phyloP scores from a whole-genome alignment of 2,888 invertebrate species.

The Ornithoptera priamus region DNA sequence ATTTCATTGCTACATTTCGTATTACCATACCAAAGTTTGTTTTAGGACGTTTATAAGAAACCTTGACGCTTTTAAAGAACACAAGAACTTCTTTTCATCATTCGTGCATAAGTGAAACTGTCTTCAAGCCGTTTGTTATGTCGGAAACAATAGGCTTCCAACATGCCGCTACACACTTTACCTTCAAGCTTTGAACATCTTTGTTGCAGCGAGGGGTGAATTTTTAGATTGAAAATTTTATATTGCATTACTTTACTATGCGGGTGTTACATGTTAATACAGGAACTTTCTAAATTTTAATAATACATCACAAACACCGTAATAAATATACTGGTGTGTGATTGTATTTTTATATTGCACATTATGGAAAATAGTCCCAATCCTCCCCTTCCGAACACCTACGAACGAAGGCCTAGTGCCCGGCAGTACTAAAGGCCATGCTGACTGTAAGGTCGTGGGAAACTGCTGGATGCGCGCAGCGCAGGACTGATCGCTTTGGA shows the following conservation, averaged over 20 bases:
- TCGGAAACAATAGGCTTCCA: constrained; percentile 11
- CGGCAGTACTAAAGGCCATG: no score
- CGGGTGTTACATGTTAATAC: background rate
- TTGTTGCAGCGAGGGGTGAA: background rate
- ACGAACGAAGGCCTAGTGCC: no score
- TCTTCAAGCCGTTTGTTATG: constrained; percentile 2
- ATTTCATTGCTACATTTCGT: background rate
- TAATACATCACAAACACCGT: no score
- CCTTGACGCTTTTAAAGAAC: background rate
- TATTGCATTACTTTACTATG: background rate
- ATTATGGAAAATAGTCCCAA: no score
- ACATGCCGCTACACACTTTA: constrained; percentile 10
- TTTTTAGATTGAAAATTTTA: constrained; percentile 4
- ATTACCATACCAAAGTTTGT: background rate
- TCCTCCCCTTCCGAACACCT: no score
- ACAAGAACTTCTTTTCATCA: background rate
- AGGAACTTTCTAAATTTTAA: no score
- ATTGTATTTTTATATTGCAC: no score
- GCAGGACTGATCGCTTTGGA: no score
- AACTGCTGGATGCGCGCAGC: no score
- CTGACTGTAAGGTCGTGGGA: no score
- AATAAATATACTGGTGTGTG: no score
- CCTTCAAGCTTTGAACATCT: constrained; percentile 4
- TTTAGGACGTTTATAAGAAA: constrained; percentile 2
- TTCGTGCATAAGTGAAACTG: background rate